These are phyloP conservation scores for Melanotaenia duboulayi DNA, from an alignment of 2,113 vertebrate genomes.

Conservation along the genomic window DNA sequence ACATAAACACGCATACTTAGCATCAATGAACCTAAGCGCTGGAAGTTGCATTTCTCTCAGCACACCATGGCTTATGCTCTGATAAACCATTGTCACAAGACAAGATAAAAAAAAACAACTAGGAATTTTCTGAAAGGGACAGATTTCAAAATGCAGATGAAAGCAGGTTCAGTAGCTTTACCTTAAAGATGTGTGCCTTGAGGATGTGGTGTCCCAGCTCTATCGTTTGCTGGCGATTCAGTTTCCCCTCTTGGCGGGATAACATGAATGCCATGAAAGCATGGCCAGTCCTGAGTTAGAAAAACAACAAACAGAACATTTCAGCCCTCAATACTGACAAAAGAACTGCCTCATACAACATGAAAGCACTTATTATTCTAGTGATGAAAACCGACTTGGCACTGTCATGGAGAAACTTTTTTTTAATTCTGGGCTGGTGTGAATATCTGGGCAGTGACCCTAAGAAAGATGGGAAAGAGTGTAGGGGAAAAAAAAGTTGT, in stretches of 20 bases:
- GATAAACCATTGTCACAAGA: conserved; percentile 24
- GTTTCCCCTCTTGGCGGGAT: conserved; percentile 95
- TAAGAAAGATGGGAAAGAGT: neutral
- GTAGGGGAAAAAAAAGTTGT: conserved; percentile 33
- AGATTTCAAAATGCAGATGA: conserved; percentile 17
- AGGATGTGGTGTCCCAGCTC: conserved; percentile 98
- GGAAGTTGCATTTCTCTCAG: conserved; percentile 23
- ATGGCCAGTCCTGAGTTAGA: conserved; percentile 89
- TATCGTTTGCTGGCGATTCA: conserved; percentile 98
- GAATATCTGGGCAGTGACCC: conserved; percentile 34
- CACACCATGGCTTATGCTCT: conserved; percentile 15
- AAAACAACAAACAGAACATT: conserved; percentile 35
- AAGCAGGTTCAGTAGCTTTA: conserved; percentile 62
- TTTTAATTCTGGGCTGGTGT: conserved; percentile 1
- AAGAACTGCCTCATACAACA: conserved; percentile 7
- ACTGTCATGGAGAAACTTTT: conserved; percentile 16
- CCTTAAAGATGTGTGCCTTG: conserved; percentile 99
- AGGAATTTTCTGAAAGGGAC: conserved; percentile 4
- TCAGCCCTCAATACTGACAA: neutral
- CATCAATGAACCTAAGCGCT: conserved; percentile 18
- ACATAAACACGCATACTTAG: conserved; percentile 13
- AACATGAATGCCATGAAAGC: conserved; percentile 98
- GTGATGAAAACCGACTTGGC: conserved; percentile 15
- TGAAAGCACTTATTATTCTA: conserved; percentile 30
- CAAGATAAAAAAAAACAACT: conserved; percentile 11